Base-by-base conservation (phyloP, 2,113 vertebrate genomes). In the Loxodonta africana region DNA sequence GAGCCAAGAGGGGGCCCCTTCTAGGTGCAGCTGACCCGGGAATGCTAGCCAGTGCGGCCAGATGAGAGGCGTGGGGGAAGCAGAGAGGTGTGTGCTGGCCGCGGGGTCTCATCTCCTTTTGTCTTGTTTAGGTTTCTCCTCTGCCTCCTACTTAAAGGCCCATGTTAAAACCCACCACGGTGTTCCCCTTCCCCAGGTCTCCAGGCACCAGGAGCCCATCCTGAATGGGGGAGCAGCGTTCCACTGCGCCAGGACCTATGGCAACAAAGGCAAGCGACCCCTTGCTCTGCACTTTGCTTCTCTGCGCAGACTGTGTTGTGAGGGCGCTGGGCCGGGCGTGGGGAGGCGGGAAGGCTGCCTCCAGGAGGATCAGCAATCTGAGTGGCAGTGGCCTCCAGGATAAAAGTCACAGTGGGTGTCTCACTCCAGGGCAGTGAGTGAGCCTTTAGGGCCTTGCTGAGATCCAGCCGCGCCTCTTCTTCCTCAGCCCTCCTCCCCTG, bases 71-170 rank as follows among this genome's bases (percentile, higher is more conserved):
- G 18, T 73, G 95, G 98, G 98, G 98, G 98, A 98, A 98, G 97
- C 98, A 98, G 98, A 98, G 98, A 98, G 97, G 93, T 95, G 91
- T 98, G 98, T 98, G 98, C 98, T 98, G 98, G 98, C 98, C 96
- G 98, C 97, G 99, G 98, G 98, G 98, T 99, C 98, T 99, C 99
- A 99, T 99, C 99, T 99, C 99, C 99, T 99, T 99, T 99, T 99
- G 98, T 99, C 99, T 99, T 98, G 99, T 99, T 99, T 99, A 99
- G 99, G 99, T 99, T 99, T 99, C 99, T 99, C 99, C 99, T 99
- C 99, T 99, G 99, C 99, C 98, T 99, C 99, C 99, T 99, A 99
- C 99, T 99, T 99, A 99, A 99, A 99, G 99, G 99, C 99, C 99
- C 99, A 99, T 99, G 99, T 99, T 99, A 99, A 99, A 99, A 99